Evolutionary conservation across 2,797 vertebrate genomes (phyloP).

Genomic region (Lacerta agilis): DNA sequence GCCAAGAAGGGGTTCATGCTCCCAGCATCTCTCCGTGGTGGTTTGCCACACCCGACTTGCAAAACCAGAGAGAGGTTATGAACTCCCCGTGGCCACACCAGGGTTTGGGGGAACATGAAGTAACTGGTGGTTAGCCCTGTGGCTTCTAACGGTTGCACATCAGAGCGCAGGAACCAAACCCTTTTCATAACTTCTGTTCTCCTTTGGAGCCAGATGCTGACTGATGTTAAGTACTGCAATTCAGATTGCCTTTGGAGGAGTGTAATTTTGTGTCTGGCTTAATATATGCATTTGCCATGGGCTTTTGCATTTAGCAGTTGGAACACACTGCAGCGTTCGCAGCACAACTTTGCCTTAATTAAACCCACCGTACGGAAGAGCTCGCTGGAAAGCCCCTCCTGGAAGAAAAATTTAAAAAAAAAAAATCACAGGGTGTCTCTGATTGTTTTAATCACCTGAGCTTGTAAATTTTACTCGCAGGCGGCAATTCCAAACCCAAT

Average conservation of each 20-base stretch:
- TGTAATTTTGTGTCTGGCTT: neutral
- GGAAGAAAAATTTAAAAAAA: too few species aligned
- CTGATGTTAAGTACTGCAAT: neutral
- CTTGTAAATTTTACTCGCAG: neutral
- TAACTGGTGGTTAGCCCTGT: neutral
- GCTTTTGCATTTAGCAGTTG: neutral
- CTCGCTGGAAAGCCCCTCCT: neutral
- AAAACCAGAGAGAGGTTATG: slow-evolving; percentile 19
- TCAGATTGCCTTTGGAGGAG: neutral
- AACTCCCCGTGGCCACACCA: slow-evolving; percentile 24
- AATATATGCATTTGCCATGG: neutral
- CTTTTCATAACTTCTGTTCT: neutral
- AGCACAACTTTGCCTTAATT: neutral
- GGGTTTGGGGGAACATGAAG: slow-evolving; percentile 23
- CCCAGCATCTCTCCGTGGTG: neutral
- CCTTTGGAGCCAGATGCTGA: neutral
- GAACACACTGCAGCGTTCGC: neutral
- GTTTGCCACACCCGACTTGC: neutral
- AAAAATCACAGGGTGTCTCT: neutral
- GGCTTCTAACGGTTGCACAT: slow-evolving; percentile 2
- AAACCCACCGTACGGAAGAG: neutral
- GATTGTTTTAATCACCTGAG: neutral
- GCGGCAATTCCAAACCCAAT: neutral
- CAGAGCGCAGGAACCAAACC: slow-evolving; percentile 20
- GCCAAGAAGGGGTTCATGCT: neutral